phyloP scores from a whole-genome alignment of 2,797 vertebrate species.

The Eulemur mongoz region DNA sequence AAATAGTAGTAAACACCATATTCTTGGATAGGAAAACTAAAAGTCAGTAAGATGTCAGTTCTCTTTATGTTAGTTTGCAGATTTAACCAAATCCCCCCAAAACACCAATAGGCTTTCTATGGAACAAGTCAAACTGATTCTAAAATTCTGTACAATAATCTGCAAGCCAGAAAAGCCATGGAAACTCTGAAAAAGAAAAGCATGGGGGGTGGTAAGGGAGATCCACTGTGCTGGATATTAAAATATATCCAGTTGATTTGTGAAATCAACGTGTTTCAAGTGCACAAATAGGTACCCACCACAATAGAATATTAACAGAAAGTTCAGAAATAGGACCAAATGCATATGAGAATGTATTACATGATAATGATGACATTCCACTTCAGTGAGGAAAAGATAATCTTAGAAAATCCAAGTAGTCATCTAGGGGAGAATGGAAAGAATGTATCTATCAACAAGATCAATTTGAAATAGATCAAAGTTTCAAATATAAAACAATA shows the following conservation, averaged over 20 bases:
- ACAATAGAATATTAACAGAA: background rate
- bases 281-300: background rate
- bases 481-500: constrained; percentile 13
- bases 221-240: background rate
- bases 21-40: background rate
- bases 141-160: background rate
- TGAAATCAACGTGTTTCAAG: background rate
- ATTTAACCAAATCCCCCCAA: background rate
- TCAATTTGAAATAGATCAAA: background rate
- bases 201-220: background rate
- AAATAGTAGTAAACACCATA: background rate
- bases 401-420: background rate
- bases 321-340: background rate
- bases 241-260: background rate
- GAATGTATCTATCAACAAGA: background rate
- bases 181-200: constrained; percentile 9
- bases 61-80: background rate
- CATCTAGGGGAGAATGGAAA: background rate
- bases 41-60: background rate
- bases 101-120: background rate
- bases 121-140: background rate
- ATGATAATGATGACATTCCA: background rate
- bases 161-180: background rate
- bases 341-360: background rate
- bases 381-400: background rate